Percentiles rank a stretch among this genome's conserved stretches.
Conservation (phyloP, 1,140 invertebrate genomes). For the Penaeus vannamei region DNA sequence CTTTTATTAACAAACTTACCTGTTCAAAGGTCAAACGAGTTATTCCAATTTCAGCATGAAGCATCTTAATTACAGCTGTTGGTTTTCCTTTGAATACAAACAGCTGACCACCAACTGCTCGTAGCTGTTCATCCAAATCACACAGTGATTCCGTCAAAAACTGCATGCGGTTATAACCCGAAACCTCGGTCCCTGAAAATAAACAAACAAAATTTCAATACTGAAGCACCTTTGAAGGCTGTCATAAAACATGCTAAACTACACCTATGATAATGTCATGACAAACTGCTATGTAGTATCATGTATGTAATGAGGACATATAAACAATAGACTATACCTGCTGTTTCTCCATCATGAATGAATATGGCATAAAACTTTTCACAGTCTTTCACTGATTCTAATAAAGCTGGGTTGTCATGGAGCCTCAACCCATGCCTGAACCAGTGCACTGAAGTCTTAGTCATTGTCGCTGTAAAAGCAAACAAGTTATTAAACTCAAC, state of each 20-base stretch:
- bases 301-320: conserved; percentile 53
- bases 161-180: conserved; percentile 81
- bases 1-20: conserved; percentile 64
- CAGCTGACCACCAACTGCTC: conserved; percentile 74
- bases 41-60: conserved; percentile 71
- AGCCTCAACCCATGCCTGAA: conserved; percentile 82
- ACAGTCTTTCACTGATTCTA: conserved; percentile 75
- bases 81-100: conserved; percentile 75
- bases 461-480: not conserved
- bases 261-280: not conserved
- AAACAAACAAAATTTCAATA: not conserved
- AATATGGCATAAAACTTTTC: conserved; percentile 76
- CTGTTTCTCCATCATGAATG: conserved; percentile 81
- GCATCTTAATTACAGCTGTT: conserved; percentile 74
- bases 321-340: conserved; percentile 74
- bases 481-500: too few relatives aligned
- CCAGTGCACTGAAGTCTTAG: conserved; percentile 76
- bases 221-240: too few relatives aligned
- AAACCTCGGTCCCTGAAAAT: conserved; percentile 76
- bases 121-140: conserved; percentile 79
- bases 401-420: conserved; percentile 82
- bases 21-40: conserved; percentile 76
- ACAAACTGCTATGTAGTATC: not conserved
- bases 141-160: conserved; percentile 81
- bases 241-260: too few relatives aligned